Percentiles rank a stretch among this genome's conserved stretches.
Evolutionary conservation across 2,888 invertebrate genomes (phyloP).

Genomic region (Lampropteryx suffumata): DNA sequence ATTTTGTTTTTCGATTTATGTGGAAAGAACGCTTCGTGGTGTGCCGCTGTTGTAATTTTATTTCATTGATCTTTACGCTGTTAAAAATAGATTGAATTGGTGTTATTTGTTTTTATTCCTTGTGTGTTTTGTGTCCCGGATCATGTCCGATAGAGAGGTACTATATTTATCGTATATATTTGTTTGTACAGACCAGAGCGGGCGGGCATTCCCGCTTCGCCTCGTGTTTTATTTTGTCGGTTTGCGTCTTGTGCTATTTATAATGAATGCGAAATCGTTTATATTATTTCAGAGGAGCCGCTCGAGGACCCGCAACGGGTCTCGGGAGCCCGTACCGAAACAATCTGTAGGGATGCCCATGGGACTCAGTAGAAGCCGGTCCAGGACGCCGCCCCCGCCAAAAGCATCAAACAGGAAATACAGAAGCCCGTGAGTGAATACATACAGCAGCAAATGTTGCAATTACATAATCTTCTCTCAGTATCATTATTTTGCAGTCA

Average conservation of each 20-base stretch:
- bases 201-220: conserved; percentile 51
- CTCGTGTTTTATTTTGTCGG: conserved; percentile 64
- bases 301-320: conserved; percentile 78
- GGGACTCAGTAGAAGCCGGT: conserved; percentile 78
- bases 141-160: conserved; percentile 81
- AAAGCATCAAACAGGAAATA: conserved; percentile 75
- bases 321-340: conserved; percentile 72
- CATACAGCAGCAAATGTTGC: background rate
- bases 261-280: conserved; percentile 44
- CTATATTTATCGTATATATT: conserved; percentile 54
- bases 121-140: conserved; percentile 48
- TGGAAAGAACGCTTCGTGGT: conserved; percentile 41
- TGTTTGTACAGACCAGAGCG: conserved; percentile 40
- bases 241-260: conserved; percentile 42
- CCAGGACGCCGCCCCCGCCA: conserved; percentile 78
- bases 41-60: conserved; percentile 50
- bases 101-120: conserved; percentile 53
- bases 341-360: conserved; percentile 65
- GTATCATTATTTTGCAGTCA: background rate
- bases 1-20: conserved; percentile 66
- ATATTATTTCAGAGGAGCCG: conserved; percentile 76
- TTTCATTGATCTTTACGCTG: conserved; percentile 46
- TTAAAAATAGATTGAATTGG: conserved; percentile 63
- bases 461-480: background rate
- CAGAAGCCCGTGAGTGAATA: conserved; percentile 70